A percentile compares a stretch with the other conserved stretches of the same genome.
Conservation (phyloP, 2,113 vertebrate species). For the Baryphthengus martii region DNA sequence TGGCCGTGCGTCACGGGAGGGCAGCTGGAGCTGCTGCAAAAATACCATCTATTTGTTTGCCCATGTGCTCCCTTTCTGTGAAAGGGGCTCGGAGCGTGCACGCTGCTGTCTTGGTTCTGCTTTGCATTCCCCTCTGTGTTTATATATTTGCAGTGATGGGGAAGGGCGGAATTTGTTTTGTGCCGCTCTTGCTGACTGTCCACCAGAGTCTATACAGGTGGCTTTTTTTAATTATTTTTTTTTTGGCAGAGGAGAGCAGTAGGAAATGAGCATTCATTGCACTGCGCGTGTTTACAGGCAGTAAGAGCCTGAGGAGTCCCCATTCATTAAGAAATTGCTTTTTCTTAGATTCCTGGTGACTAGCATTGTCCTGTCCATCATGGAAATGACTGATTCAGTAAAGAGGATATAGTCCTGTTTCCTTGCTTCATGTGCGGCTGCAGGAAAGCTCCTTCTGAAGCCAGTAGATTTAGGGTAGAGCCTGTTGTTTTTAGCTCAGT, state of each 20-base stretch:
- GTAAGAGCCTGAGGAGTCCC: background rate
- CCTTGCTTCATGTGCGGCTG: background rate
- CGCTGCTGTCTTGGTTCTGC: background rate
- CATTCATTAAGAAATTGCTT: background rate
- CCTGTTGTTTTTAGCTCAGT: background rate
- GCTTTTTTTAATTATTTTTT: background rate
- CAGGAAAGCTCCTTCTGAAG: background rate
- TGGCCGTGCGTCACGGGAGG: slow-evolving; percentile 41
- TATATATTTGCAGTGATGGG: background rate
- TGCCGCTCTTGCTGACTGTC: background rate
- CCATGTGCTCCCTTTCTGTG: slow-evolving; percentile 7
- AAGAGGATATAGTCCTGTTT: background rate
- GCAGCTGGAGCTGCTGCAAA: background rate
- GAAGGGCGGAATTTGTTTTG: background rate
- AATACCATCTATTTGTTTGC: background rate
- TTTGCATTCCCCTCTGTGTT: background rate
- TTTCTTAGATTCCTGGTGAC: background rate
- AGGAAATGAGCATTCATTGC: background rate
- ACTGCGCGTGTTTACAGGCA: background rate
- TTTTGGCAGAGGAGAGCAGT: background rate
- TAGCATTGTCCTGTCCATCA: background rate
- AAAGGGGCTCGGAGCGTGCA: background rate
- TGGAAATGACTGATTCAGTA: background rate
- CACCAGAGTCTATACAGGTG: background rate
- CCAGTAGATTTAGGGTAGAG: background rate